These are phyloP conservation scores for Sula dactylatra DNA, from an alignment of 2,113 vertebrate genomes.

Conservation along the genomic window DNA sequence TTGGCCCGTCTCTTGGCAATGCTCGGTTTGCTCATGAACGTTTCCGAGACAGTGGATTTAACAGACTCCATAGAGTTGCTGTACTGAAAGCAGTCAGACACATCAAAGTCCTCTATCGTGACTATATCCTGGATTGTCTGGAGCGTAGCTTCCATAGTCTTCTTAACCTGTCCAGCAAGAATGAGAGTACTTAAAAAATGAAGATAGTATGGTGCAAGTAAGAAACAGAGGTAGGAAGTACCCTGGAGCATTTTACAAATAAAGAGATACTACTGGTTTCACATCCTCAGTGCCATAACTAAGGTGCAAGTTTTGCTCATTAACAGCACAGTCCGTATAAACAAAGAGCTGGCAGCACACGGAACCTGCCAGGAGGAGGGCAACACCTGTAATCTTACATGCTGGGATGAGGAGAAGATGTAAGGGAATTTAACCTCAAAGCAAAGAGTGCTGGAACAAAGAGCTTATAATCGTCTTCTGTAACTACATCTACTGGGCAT, in stretches of 20 bases:
- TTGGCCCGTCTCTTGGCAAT: conserved; percentile 96
- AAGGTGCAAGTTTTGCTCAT: background rate
- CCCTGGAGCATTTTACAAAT: background rate
- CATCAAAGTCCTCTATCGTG: conserved; percentile 95
- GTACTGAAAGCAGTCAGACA: conserved; percentile 97
- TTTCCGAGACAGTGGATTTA: conserved; percentile 94
- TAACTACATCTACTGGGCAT: background rate
- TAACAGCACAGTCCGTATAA: background rate
- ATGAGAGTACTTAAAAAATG: background rate
- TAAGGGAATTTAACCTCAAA: background rate
- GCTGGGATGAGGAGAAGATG: background rate
- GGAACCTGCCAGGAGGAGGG: background rate
- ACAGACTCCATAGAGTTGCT: conserved; percentile 99
- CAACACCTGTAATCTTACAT: background rate
- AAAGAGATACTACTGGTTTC: background rate
- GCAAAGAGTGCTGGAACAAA: background rate
- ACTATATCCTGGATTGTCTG: conserved; percentile 99
- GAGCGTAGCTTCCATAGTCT: conserved; percentile 97
- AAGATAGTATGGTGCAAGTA: accelerated
- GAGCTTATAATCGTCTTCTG: background rate
- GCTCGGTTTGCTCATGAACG: conserved; percentile 98
- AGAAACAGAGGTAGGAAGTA: background rate
- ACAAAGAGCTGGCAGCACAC: background rate
- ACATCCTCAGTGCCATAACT: background rate
- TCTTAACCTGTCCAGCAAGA: conserved; percentile 85